Evolutionary conservation across 2,888 invertebrate species (phyloP), one percentile per base, ranked within the genome.

Genomic region (Athalia circularis): DNA sequence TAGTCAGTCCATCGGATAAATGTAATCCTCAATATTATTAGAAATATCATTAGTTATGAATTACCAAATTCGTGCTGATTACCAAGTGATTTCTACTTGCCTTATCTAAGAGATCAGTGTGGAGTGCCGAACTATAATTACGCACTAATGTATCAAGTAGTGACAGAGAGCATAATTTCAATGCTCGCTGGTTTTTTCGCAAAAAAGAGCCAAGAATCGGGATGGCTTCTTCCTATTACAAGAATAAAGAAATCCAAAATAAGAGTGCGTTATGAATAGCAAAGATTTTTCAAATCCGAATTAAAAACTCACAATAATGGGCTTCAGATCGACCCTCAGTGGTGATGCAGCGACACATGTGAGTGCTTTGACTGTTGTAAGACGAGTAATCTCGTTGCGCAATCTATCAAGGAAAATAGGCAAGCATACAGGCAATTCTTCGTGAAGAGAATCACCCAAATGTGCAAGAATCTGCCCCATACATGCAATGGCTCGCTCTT

Each of bases 401-500:
- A 99, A 92, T 84, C 99, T 94, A 88, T 99, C 99, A 90, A 99
- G 92, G 89, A 99, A 97, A 87, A 99, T 96, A 6, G 99, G 98
- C 81, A 99, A 92, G 89, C 98, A 99, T 5, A 94, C 93, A 0
- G 93, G 93, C 77, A 99, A 92, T 89, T 98, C 97, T 75, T 93
- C 92, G 90, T 94, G 92, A 74, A 98, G 91, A 84, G 94, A 94
- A 90, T 98, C 98, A 0, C 98, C 98, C 83, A 99, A 94, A 90
- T 97, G 97, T 80, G 97, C 96, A 70, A 99, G 94, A 72, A 99
- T 95, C 90, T 98, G 97, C 11, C 98, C 98, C 95, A 98, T 97
- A 86, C 99, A 98, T 0, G 98, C 96, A 81, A 99, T 99, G 8
- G 99, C 98, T 45, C 98, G 94, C 89, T 99, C 99, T 90, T 99